phyloP scores from a whole-genome alignment of 1,140 invertebrate genomes.

The Tribolium castaneum region DNA sequence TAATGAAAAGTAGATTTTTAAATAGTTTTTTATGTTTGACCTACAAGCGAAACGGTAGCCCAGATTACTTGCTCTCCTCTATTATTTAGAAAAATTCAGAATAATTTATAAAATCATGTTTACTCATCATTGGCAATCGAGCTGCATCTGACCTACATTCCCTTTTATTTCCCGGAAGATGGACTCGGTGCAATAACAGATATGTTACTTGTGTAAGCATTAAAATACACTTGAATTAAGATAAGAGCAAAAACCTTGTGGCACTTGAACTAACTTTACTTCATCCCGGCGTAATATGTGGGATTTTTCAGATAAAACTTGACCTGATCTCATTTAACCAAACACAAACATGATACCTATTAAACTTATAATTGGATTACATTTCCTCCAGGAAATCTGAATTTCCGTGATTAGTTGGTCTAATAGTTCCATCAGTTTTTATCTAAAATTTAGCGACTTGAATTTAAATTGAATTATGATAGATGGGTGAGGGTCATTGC shows the following conservation, averaged over 20 bases:
- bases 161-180: background rate
- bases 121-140: no score
- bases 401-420: background rate
- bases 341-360: conserved; percentile 12
- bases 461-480: background rate
- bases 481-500: background rate
- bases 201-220: background rate
- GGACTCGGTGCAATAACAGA: background rate
- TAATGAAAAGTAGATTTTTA: no score
- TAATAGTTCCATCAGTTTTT: background rate
- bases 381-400: conserved; percentile 22
- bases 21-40: no score
- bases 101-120: no score
- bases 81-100: no score
- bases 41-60: no score
- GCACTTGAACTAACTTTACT: background rate
- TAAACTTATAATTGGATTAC: conserved; percentile 36
- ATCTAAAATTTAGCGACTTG: background rate
- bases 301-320: background rate
- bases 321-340: background rate
- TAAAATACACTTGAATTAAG: background rate
- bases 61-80: no score
- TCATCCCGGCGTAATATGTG: background rate
- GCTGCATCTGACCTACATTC: background rate
- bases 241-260: background rate